Evolutionary conservation across 2,113 vertebrate species (phyloP), one percentile per base, ranked within the genome.

Genomic region (Copsychus sechellarum): DNA sequence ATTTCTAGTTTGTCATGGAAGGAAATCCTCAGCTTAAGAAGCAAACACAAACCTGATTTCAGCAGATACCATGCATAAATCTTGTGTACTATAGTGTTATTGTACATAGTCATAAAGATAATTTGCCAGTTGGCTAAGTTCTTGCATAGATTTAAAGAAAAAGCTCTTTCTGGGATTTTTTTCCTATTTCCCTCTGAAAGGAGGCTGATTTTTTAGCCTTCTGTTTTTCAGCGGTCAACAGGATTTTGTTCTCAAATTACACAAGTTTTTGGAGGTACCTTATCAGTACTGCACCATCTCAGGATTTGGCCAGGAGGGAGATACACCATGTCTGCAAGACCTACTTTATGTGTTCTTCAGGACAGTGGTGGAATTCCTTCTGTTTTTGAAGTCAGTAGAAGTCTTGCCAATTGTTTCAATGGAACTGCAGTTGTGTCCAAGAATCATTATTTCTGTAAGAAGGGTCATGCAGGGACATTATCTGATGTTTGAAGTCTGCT

Each of bases 391-490:
- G 79, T 81, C 43, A 38, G 40, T 38, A 51, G 58, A 70, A 94
- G 29, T 90, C 48, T 91, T 91, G 93, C 84, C 95, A 94, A 1
- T 80, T 76, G n/a, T 62, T 94, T 95, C 81, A 94, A 20, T 80
- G 71, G 42, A 93, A 51, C 50, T 94, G 79, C 47, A 94, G 6
- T 66, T 58, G 19, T 58, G 72, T 89, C 94, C 85, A 95, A 82
- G 50, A 72, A 73, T 50, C 91, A 87, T 87, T 93, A 83, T 81
- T 94, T 93, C 64, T 81, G 58, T 51, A 78, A 92, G 21, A 54
- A 86, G 71, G 79, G 71, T 93, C 70, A 73, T 50, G 34, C 64
- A 66, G 60, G 85, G 74, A 94, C 67, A 58, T 77, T 61, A 66
- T 85, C 33, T 86, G 60, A 64, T 86, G 71, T 71, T 93, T 92